These are phyloP conservation scores for Actinemys pallida DNA, from an alignment of 2,113 vertebrate species.

Conservation along the genomic window DNA sequence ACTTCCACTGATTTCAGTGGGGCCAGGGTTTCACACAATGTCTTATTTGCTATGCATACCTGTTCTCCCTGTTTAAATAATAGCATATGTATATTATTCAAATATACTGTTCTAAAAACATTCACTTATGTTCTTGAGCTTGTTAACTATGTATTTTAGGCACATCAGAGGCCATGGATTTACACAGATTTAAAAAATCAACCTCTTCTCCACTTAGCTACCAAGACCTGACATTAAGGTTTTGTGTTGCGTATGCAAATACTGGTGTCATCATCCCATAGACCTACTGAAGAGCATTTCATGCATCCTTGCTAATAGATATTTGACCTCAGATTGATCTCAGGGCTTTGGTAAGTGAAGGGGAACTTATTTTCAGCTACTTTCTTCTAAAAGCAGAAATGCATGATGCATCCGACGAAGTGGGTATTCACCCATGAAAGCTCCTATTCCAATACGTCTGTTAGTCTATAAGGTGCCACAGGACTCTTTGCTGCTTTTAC, in stretches of 20 bases:
- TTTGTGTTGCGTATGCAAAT: neutral
- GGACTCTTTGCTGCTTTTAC: too few relatives aligned
- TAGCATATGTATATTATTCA: neutral
- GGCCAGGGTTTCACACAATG: neutral
- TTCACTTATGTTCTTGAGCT: neutral
- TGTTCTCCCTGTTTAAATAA: neutral
- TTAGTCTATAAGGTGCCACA: too few relatives aligned
- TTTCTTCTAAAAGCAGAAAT: neutral
- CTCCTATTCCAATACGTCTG: too few relatives aligned
- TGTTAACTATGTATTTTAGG: neutral
- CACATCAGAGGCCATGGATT: neutral
- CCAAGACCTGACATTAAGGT: neutral
- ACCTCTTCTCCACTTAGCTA: neutral
- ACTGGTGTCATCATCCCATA: neutral
- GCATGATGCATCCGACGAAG: too few relatives aligned
- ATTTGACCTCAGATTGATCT: neutral
- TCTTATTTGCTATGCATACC: neutral
- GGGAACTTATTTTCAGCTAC: rapidly evolving
- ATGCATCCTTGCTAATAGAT: rapidly evolving
- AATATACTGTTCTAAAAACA: neutral
- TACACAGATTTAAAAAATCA: neutral
- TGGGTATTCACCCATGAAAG: too few relatives aligned
- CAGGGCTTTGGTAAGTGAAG: neutral
- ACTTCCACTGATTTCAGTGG: neutral
- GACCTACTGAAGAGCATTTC: neutral